These are phyloP conservation scores for Rotaria sp. DNA, from an alignment of 2,888 invertebrate genomes.

Conservation along the genomic window DNA sequence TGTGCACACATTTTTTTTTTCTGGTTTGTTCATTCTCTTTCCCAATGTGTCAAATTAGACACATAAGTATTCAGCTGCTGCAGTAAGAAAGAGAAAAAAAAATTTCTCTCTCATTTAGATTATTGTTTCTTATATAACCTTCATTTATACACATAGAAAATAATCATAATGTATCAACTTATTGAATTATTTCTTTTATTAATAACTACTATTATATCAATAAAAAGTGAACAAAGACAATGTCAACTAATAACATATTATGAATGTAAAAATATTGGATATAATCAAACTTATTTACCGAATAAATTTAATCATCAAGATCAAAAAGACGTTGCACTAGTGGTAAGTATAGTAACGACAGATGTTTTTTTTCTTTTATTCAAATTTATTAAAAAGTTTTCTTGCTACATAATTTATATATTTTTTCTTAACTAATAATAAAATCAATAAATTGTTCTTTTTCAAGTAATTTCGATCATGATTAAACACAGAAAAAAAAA, in stretches of 20 bases:
- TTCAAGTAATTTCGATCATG: neutral
- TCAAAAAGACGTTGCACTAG: conserved; percentile 89
- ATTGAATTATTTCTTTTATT: neutral
- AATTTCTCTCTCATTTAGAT: neutral
- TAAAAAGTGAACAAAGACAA: conserved; percentile 42
- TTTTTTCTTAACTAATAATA: neutral
- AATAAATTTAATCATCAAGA: conserved; percentile 93
- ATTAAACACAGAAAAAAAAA: neutral
- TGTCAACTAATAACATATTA: conserved; percentile 96
- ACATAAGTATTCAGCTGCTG: neutral
- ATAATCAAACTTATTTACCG: conserved; percentile 89
- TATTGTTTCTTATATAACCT: neutral
- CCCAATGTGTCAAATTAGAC: neutral
- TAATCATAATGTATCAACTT: neutral
- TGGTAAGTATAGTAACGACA: conserved; percentile 46
- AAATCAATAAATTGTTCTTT: neutral
- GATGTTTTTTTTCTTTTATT: neutral
- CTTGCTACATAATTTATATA: too few relatives aligned
- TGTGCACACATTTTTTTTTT: neutral
- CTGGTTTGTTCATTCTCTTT: neutral
- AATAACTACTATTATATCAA: neutral
- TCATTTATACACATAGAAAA: neutral
- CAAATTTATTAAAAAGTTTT: neutral
- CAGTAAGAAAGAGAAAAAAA: too few relatives aligned
- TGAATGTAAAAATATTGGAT: conserved; percentile 91